Evolutionary conservation across 2,888 invertebrate species (phyloP), one percentile per base, ranked within the genome.

Genomic region (Yponomeuta sedellus): DNA sequence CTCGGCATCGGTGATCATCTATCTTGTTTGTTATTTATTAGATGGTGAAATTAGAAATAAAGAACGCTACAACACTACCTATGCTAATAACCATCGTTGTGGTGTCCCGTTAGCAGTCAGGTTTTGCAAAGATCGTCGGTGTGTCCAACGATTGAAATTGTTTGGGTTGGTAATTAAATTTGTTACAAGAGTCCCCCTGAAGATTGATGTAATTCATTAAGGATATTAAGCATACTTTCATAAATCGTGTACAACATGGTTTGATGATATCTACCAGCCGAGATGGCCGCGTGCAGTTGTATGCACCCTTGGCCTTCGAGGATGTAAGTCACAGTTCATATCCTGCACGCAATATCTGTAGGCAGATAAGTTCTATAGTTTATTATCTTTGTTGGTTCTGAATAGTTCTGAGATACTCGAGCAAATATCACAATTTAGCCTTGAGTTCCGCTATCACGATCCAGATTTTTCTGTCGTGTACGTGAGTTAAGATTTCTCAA

Each of bases 241-340:
- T 34, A 34, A 5, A 34, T 34, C 10, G 8, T 34, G 34, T 34
- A 34, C 34, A 8, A 34, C 6, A 34, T 34, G 34, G 34, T 34
- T 34, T 34, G 3, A 28, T 28, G 28, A 28, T 28, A 28, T 34
- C 34, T 34, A 34, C 34, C 34, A 34, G 34, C 0, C 34, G 8
- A 6, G 1, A 74, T 76, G 72, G 79, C 81, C 75, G 81, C 80
- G 78, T 83, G 82, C 75, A 59, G 72, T 71, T 34, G 34, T 8
- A 73, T 75, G 69, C 73, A 80, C 75, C 85, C 85, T 84, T 85
- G 82, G 79, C 79, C 82, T 82, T 81, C 77, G 73, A 34, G 34
- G 34, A 34, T 34, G 34, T 34, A 72, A 73, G 76, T 78, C 71
- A 74, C 73, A 76, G 64, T 67, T 69, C 70, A 68, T 70, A 68